Evolutionary conservation across 1,140 invertebrate species (phyloP).

Genomic region (honey bee (Apis mellifera)): DNA sequence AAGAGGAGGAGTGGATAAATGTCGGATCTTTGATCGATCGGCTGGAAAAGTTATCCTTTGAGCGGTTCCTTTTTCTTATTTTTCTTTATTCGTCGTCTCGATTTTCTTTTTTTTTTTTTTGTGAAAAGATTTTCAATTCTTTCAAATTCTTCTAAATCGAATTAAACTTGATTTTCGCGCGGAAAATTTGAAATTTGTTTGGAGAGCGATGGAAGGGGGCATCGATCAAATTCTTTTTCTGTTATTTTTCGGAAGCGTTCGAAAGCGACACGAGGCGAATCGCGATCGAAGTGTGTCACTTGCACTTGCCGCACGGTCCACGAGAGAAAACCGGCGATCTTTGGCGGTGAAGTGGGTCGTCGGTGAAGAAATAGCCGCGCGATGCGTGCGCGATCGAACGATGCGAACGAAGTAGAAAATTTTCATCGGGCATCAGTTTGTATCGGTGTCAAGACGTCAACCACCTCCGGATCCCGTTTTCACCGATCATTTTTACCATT

Average conservation of each 20-base stretch:
- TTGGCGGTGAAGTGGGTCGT: conserved; percentile 43
- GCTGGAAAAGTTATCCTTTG: neutral
- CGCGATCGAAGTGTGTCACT: conserved; percentile 51
- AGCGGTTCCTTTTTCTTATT: too few relatives aligned
- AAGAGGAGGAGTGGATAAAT: neutral
- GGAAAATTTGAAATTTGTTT: too few relatives aligned
- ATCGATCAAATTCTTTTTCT: neutral
- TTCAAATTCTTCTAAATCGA: too few relatives aligned
- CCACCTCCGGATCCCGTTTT: conserved; percentile 33
- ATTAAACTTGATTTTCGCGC: too few relatives aligned
- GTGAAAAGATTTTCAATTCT: too few relatives aligned
- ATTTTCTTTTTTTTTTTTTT: too few relatives aligned
- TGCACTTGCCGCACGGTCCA: conserved; percentile 41
- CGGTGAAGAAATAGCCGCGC: conserved; percentile 46
- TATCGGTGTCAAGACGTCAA: conserved; percentile 34
- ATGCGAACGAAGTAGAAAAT: conserved; percentile 48
- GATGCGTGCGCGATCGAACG: conserved; percentile 18
- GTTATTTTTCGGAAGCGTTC: neutral
- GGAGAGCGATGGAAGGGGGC: too few relatives aligned
- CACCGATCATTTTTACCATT: conserved; percentile 30
- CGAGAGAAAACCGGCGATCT: conserved; percentile 34
- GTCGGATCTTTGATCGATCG: conserved; percentile 34
- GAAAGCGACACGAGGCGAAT: conserved; percentile 17
- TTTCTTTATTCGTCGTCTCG: too few relatives aligned
- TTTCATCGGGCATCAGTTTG: conserved; percentile 45